phyloP scores from a whole-genome alignment of 2,113 vertebrate species.

The Pedetes capensis region DNA sequence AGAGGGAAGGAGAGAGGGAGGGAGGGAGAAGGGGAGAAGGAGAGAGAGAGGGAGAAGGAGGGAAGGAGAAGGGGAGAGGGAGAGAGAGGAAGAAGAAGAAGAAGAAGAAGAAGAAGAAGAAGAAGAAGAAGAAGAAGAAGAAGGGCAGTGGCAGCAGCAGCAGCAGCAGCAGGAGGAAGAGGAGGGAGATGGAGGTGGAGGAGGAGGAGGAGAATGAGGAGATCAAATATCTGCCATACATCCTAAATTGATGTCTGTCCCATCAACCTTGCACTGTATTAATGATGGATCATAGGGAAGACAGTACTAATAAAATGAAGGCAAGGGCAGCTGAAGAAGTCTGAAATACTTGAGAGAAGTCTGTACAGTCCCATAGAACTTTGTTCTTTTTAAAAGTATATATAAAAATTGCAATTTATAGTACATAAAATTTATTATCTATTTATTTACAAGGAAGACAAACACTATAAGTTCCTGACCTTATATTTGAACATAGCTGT shows the following conservation, averaged over 20 bases:
- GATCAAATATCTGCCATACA: background rate
- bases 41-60: too few relatives aligned
- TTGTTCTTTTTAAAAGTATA: background rate
- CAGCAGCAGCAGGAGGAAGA: too few relatives aligned
- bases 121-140: too few relatives aligned
- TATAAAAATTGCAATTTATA: background rate
- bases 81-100: too few relatives aligned
- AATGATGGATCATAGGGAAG: background rate
- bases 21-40: too few relatives aligned
- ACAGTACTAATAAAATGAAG: rapidly evolving
- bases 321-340: too few relatives aligned
- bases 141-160: too few relatives aligned
- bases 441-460: background rate
- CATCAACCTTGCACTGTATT: background rate
- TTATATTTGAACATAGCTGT: background rate
- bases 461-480: background rate
- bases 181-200: too few relatives aligned
- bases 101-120: too few relatives aligned
- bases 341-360: background rate
- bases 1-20: too few relatives aligned
- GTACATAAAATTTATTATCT: background rate
- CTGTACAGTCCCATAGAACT: background rate
- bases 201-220: too few relatives aligned
- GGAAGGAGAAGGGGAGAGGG: too few relatives aligned
- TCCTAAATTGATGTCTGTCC: background rate